Conservation (phyloP, 2,888 invertebrate genomes). For the Pegoplata infirma region DNA sequence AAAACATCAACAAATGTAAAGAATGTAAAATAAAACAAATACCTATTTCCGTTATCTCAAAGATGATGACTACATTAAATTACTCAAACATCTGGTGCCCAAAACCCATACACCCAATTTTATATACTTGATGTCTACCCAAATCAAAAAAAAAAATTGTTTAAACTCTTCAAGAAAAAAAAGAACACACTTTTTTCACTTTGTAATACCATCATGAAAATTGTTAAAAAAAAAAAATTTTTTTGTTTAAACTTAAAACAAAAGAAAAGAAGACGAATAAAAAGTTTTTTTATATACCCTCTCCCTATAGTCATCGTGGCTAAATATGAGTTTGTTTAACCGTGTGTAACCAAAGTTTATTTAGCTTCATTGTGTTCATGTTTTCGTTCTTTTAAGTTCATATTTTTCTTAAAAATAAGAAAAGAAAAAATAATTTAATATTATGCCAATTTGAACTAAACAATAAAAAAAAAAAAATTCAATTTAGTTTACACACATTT, state of each 20-base stretch:
- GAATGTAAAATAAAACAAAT: slow-evolving; percentile 6
- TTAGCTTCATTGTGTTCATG: too few species aligned
- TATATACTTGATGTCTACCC: slow-evolving; percentile 17
- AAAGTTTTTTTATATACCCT: slow-evolving; percentile 7
- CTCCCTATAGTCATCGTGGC: too few species aligned
- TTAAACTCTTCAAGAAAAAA: not conserved
- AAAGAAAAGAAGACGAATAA: slow-evolving; percentile 11
- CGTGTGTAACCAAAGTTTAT: too few species aligned
- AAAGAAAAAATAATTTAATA: too few species aligned
- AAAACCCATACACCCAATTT: not conserved
- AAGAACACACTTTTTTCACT: not conserved
- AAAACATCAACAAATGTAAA: slow-evolving; percentile 1
- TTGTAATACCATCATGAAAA: slow-evolving; percentile 5
- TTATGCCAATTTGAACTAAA: too few species aligned
- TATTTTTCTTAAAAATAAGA: too few species aligned
- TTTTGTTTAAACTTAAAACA: not conserved
- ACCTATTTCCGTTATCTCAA: slow-evolving; percentile 32
- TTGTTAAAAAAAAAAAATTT: not conserved
- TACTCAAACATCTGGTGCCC: slow-evolving; percentile 29
- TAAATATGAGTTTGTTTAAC: too few species aligned
- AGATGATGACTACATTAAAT: slow-evolving; percentile 43
- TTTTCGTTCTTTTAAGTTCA: too few species aligned
- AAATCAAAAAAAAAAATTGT: slow-evolving; percentile 8
- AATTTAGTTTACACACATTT: too few species aligned
- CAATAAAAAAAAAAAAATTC: too few species aligned